phyloP scores from a whole-genome alignment of 2,888 invertebrate genomes.

The Spialia ferax region DNA sequence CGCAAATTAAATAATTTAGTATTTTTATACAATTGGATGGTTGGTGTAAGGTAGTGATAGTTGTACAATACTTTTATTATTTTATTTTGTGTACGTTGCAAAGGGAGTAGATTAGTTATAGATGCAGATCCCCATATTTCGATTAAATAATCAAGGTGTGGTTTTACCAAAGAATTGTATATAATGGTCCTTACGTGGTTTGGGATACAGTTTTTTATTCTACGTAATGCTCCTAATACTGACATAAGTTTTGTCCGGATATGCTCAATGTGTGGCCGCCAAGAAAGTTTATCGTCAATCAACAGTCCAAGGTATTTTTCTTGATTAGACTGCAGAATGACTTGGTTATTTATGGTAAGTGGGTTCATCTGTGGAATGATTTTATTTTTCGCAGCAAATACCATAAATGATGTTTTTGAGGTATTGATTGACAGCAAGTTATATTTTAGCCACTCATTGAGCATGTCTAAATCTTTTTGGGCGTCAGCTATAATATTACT shows the following conservation, averaged over 20 bases:
- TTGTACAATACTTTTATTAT: not conserved
- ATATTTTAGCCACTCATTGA: conserved; percentile 20
- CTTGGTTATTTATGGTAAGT: not conserved
- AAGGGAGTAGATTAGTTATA: not conserved
- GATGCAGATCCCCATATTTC: not conserved
- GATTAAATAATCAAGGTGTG: not conserved
- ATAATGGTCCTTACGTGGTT: not conserved
- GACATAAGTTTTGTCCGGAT: not conserved
- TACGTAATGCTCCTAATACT: not conserved
- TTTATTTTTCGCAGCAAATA: conserved; percentile 20
- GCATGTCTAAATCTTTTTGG: conserved; percentile 12
- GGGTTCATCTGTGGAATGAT: not conserved
- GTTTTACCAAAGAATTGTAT: not conserved
- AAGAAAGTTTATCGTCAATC: not conserved
- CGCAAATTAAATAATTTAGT: not conserved
- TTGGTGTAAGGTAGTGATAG: not conserved
- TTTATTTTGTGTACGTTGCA: not conserved
- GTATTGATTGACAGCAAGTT: conserved; percentile 20
- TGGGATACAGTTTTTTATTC: not conserved
- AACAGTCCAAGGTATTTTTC: conserved; percentile 4
- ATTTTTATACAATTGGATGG: not conserved
- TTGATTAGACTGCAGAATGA: conserved; percentile 1
- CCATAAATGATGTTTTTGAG: conserved; percentile 16
- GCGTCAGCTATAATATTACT: conserved; percentile 5
- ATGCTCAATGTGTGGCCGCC: not conserved